Evolutionary conservation across 1,140 invertebrate genomes (phyloP), one percentile per base, ranked within the genome.

Genomic region (Stegodyphus dumicola): DNA sequence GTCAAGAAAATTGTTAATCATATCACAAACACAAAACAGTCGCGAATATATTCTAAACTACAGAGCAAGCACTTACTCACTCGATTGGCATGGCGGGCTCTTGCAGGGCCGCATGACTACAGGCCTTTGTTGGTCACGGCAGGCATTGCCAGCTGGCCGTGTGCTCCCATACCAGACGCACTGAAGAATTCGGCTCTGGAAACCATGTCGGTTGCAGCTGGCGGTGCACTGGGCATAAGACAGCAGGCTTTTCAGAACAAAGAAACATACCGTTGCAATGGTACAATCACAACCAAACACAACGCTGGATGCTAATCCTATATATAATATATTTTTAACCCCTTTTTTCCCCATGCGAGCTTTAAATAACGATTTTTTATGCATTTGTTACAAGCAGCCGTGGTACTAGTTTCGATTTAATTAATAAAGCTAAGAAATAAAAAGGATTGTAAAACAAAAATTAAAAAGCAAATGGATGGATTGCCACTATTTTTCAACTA

Each of bases 131-230:
- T 94, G 91, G 87, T 94, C 93, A 85, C 93, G 92, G 90, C 96
- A 97, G 18, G 95, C 94, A 88, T 95, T 95, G 15, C 95, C 95
- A 9, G 96, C 95, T 49, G 95, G 93, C 88, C 94, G 93, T 88
- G 95, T 94, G 17, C 94, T 95, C 64, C 94, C 94, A 88, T 93
- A 94, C 96, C 96, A 97, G 74, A 96, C 95, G 90, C 96, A 98
- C 88, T 96, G 94, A 60, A 97, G 91, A 88, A 95, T 94, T 88
- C 96, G 92, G 89, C 95, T 96, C 90, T 95, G 95, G 69, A 95
- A 93, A 3, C 96, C 96, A 56, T 92, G 90, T 67, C 92, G 91
- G 77, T 93, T 93, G 89, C 96, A 97, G 6, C 92, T 90, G 69
- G 95, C 95, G 87, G 94, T 93, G 90, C 96, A 97, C 95, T 97